Evolutionary conservation across 2,797 vertebrate genomes (phyloP).

Genomic region (Petrocephalus sullivani): DNA sequence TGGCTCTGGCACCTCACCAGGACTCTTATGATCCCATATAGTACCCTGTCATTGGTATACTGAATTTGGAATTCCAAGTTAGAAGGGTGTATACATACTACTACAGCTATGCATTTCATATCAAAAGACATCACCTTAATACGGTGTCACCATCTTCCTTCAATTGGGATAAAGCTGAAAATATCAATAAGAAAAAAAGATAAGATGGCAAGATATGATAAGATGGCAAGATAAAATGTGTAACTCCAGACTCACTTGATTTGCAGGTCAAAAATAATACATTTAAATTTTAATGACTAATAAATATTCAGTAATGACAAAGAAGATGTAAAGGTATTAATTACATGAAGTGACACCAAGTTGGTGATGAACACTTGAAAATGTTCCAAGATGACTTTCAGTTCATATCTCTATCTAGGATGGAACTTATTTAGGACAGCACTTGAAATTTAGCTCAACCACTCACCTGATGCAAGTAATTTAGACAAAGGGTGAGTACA

Average conservation of each 20-base stretch:
- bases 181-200: not conserved
- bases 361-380: not conserved
- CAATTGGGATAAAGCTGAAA: not conserved
- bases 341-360: not conserved
- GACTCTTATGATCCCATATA: not conserved
- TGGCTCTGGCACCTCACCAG: not conserved
- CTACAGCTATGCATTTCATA: not conserved
- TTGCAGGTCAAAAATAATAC: not conserved
- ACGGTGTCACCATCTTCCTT: not conserved
- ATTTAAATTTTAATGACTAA: not conserved
- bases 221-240: not conserved
- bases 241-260: not conserved
- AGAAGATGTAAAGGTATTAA: not conserved
- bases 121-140: not conserved
- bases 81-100: not conserved
- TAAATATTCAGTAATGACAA: not conserved
- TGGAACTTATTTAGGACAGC: not conserved
- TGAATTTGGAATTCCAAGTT: not conserved
- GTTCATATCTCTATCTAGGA: not conserved
- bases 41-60: not conserved
- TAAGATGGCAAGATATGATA: not conserved
- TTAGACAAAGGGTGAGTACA: not conserved
- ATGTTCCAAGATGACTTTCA: not conserved
- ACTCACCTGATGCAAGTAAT: not conserved
- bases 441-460: not conserved